Base-by-base conservation (phyloP, 1,140 invertebrate species). In the Aphelenchoides fujianensis region DNA sequence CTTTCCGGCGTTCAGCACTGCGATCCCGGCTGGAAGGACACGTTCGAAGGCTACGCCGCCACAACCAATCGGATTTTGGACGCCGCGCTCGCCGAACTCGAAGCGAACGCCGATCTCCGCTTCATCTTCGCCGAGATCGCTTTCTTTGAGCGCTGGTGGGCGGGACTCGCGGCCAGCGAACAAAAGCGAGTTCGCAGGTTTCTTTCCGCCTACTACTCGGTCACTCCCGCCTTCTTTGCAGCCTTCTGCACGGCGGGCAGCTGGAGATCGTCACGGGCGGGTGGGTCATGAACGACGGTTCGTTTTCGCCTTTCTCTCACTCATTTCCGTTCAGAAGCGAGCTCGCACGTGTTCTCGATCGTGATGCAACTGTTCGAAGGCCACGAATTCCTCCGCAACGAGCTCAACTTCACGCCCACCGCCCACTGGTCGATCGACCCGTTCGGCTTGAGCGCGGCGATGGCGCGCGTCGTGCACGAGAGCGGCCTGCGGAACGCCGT, bases 351-450 rank as follows among this genome's bases (percentile, higher is more conserved):
- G 75, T 88, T 84, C 74, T 85, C 88, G n/a, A 88, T 89, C 78
- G 79, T 90, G 5, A 87, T 88, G 90, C 94, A 98, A 83, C 85
- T 97, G 61, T 90, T 92, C 0, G 91, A 94, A 74, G 95, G 95
- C 1, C 95, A 98, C 86, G 68, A 48, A n/a, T 63, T 70, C 61
- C 62, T 63, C 28, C 61, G 52, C 12, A 71, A 64, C 62, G 41
- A 19, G 9, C 61, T 28, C 37, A 76, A 61, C 54, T 52, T 66
- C 19, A 36, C 68, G 55, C 87, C 88, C 57, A 85, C 86, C 67
- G 87, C 87, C 82, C 89, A 91, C 27, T 98, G 95, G 95, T 88
- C 93, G 0, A 97, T 98, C 70, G 95, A 98, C 87, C 94, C 95
- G 0, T 98, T 98, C 73, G 95, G 92, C 9, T 87, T 91, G 72